A percentile compares a stretch with the other conserved stretches of the same genome.
Conservation (phyloP, 2,797 vertebrate genomes). For the Sebastes iracundus region DNA sequence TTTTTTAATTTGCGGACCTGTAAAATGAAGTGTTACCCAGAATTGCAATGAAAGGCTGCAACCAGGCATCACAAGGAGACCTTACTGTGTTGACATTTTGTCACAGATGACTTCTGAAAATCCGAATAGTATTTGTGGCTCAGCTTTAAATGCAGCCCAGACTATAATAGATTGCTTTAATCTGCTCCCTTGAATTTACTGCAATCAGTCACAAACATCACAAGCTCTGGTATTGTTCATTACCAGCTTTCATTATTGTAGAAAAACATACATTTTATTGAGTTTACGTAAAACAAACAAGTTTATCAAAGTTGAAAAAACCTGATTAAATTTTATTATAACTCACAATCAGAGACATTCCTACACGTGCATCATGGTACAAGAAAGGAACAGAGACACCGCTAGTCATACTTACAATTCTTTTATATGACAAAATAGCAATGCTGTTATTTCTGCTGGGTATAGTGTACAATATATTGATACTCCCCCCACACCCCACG, state of each 20-base stretch:
- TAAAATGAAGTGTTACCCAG: too few relatives aligned
- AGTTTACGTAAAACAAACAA: slow-evolving; percentile 15
- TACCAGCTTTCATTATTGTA: background rate
- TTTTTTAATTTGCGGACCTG: too few relatives aligned
- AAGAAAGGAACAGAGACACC: slow-evolving; percentile 81
- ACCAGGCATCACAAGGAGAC: background rate
- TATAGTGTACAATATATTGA: slow-evolving; percentile 77
- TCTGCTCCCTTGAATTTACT: background rate
- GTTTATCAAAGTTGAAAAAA: slow-evolving; percentile 75
- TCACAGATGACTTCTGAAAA: background rate
- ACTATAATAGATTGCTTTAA: background rate
- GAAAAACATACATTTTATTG: background rate
- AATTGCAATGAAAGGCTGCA: too few relatives aligned
- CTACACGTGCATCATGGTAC: slow-evolving; percentile 84
- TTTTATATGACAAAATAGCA: slow-evolving; percentile 89
- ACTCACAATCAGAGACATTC: slow-evolving; percentile 82
- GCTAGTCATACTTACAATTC: slow-evolving; percentile 85
- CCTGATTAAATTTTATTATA: slow-evolving; percentile 84
- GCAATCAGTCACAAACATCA: background rate
- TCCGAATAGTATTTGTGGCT: background rate
- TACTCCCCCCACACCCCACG: slow-evolving; percentile 37
- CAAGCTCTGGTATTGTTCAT: background rate
- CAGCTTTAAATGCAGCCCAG: background rate
- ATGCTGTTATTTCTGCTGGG: slow-evolving; percentile 74
- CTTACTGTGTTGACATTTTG: background rate